phyloP scores from a whole-genome alignment of 2,888 invertebrate species.

The Hirtodrosophila alboralis region DNA sequence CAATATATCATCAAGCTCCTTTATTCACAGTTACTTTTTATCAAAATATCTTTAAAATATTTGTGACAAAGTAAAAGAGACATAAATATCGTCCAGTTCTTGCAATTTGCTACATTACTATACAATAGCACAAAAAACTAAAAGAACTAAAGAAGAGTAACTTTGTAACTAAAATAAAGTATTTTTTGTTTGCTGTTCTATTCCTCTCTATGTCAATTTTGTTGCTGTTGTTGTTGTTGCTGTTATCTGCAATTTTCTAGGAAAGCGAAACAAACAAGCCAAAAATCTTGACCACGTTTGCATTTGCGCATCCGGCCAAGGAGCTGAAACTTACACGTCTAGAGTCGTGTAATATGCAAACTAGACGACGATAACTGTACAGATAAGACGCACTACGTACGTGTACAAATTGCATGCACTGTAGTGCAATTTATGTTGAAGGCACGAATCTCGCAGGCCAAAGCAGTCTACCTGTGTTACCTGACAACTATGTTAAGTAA shows the following conservation, averaged over 20 bases:
- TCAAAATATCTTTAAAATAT: no score
- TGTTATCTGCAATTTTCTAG: constrained; percentile 56
- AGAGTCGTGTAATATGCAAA: constrained; percentile 76
- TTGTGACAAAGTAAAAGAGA: no score
- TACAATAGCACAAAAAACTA: constrained; percentile 38
- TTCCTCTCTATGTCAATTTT: constrained; percentile 4
- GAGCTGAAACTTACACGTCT: constrained; percentile 65
- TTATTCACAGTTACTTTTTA: no score
- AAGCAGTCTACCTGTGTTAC: constrained; percentile 3
- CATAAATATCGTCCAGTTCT: no score
- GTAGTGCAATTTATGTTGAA: constrained; percentile 51
- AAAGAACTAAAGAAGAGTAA: constrained; percentile 3
- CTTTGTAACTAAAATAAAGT: no score
- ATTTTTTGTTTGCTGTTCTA: no score
- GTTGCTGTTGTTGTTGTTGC: constrained; percentile 9
- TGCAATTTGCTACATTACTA: no score
- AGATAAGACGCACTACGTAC: constrained; percentile 64
- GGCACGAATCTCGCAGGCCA: constrained; percentile 46
- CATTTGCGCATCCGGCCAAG: constrained; percentile 69
- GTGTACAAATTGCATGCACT: constrained; percentile 69
- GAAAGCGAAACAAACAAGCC: constrained; percentile 49
- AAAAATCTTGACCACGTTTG: constrained; percentile 66
- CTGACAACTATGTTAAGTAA: no score
- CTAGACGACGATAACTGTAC: constrained; percentile 79
- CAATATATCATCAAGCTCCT: no score